Evolutionary conservation across 1,140 invertebrate genomes (phyloP).

Genomic region (Luehdorfia chinensis): DNA sequence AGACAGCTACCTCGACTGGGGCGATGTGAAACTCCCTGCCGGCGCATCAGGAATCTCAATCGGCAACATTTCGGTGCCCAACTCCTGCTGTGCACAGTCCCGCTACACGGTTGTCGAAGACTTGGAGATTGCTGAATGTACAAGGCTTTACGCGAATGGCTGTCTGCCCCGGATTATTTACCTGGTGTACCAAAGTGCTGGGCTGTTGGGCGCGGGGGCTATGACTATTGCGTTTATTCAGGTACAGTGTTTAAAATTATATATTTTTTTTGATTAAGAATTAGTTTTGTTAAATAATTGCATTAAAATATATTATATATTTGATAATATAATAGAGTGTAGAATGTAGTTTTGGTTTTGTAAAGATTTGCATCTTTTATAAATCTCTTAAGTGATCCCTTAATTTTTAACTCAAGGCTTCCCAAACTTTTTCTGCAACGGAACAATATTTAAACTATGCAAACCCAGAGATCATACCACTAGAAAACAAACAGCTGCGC

Average conservation of each 20-base stretch:
- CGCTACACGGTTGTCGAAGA: constrained; percentile 29
- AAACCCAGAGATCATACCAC: too few relatives aligned
- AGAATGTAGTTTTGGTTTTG: too few relatives aligned
- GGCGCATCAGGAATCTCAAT: constrained; percentile 32
- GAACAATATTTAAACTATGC: too few relatives aligned
- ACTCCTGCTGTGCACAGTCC: constrained; percentile 77
- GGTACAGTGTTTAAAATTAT: constrained; percentile 75
- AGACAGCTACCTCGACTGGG: constrained; percentile 81
- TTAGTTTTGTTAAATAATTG: too few relatives aligned
- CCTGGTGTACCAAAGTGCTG: constrained; percentile 84
- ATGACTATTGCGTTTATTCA: constrained; percentile 89
- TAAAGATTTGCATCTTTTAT: too few relatives aligned
- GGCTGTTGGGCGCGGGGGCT: constrained; percentile 87
- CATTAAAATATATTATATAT: too few relatives aligned
- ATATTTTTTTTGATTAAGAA: too few relatives aligned
- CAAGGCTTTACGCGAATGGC: constrained; percentile 77
- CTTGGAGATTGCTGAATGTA: constrained; percentile 35
- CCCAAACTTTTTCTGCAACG: too few relatives aligned
- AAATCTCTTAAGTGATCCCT: too few relatives aligned
- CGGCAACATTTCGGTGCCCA: constrained; percentile 70
- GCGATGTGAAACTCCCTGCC: constrained; percentile 37
- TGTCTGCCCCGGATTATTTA: constrained; percentile 82
- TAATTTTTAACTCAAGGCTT: too few relatives aligned
- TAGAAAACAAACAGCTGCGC: too few relatives aligned
- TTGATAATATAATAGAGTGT: too few relatives aligned